Conservation (phyloP, 2,888 invertebrate genomes). For the Dorcus parallelipipedus region DNA sequence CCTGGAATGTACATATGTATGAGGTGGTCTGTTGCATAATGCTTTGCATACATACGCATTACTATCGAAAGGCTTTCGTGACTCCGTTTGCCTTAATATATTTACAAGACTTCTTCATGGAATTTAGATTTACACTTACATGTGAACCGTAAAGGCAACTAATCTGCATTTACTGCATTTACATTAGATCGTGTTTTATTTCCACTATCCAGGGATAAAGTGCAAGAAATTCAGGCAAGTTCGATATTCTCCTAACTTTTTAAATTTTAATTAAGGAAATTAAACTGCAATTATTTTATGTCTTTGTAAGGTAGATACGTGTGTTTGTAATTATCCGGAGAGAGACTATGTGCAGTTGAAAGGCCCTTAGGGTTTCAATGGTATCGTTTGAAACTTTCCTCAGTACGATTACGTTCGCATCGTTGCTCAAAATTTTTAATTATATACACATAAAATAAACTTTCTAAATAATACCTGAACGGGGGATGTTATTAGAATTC, state of each 20-base stretch:
- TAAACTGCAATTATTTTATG: background rate
- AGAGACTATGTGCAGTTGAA: background rate
- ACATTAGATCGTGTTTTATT: background rate
- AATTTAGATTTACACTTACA: slow-evolving; percentile 1
- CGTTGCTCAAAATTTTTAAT: too few relatives aligned
- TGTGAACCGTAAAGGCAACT: background rate
- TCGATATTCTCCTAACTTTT: too few relatives aligned
- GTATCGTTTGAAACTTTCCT: too few relatives aligned
- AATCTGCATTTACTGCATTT: slow-evolving; percentile 1
- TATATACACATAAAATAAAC: too few relatives aligned
- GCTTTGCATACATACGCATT: background rate
- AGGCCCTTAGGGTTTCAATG: too few relatives aligned
- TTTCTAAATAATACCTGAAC: too few relatives aligned
- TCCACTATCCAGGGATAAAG: background rate
- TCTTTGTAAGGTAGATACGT: background rate
- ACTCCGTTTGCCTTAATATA: background rate
- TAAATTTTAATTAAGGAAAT: too few relatives aligned
- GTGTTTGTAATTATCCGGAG: background rate
- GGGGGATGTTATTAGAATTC: too few relatives aligned
- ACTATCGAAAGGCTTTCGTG: background rate
- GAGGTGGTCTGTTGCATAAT: too few relatives aligned
- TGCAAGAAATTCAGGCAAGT: background rate
- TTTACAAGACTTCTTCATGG: background rate
- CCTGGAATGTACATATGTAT: too few relatives aligned
- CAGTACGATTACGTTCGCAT: too few relatives aligned